Evolutionary conservation across 2,888 invertebrate species (phyloP), one percentile per base, ranked within the genome.

Genomic region (Argyresthia goedartella): DNA sequence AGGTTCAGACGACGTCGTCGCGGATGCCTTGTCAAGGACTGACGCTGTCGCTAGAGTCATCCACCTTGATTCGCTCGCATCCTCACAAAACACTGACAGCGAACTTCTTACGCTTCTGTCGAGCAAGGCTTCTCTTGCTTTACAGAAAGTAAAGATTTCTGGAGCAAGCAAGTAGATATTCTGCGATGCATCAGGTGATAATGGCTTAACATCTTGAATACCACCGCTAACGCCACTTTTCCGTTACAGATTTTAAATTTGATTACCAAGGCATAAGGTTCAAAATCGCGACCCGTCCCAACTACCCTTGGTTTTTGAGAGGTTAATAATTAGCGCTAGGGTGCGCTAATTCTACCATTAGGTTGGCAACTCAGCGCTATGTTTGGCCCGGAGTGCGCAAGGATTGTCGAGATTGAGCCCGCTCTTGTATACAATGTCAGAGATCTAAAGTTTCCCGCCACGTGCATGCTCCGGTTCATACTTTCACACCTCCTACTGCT

Each of bases 1-100:
- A 16, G 57, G 57, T 0, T 50, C 53, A 34, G 16, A 55, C 8
- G 58, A 59, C 43, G 46, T 52, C 8, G 54, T 55, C 15, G 56
- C 57, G 8, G 58, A 59, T 45, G 56, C 65, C 1, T 15, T 48
- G 13, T 48, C 48, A 8, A 34, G 48, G 9, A 48, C 13, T 13
- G 48, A 48, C 33, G 48, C 16, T 10, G 33, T 46, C 3, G 10
- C 25, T 10, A 16, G 4, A 2, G 11, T 33, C 9, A 33, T 25
- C 11, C 1, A 46, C 25, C 9, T 11, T 25, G 46, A 46, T n/a
- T 15, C 10, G n/a, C 16, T 46, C 2, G 46, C 46, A 16, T 8
- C 16, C n/a, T 16, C 46, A 2, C 46, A 46, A n/a, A 16, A 33
- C 11, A 33, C 11, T 1, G 16, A 46, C 25, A 8, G 11, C 4